A percentile compares a stretch with the other conserved stretches of the same genome.
Evolutionary conservation across 1,140 invertebrate species (phyloP).

Genomic region (Microplitis demolitor): DNA sequence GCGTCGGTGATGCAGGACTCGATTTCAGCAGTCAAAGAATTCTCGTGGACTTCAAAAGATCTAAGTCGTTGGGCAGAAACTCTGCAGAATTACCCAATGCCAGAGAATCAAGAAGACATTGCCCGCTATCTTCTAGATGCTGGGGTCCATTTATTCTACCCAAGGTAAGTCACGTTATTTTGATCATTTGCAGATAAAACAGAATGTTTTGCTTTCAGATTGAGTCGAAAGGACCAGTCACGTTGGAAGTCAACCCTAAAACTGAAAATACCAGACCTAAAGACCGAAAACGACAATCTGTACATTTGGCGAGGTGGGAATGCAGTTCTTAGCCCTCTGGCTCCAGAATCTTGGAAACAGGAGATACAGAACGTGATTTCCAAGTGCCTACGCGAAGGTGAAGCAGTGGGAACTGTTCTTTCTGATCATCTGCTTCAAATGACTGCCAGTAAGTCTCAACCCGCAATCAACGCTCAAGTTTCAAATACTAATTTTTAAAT

Average conservation of each 20-base stretch:
- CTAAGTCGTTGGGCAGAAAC: constrained; percentile 47
- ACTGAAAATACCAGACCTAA: constrained; percentile 32
- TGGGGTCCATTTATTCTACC: constrained; percentile 44
- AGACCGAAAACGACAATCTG: constrained; percentile 34
- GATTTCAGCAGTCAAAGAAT: constrained; percentile 33
- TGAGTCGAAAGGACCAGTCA: constrained; percentile 40
- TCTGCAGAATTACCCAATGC: constrained; percentile 46
- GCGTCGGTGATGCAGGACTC: constrained; percentile 43
- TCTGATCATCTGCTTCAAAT: constrained; percentile 47
- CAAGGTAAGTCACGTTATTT: constrained; percentile 32
- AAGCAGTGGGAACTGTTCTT: constrained; percentile 46
- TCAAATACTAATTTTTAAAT: background rate
- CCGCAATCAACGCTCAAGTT: no score
- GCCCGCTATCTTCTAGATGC: constrained; percentile 45
- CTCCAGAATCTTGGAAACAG: constrained; percentile 48
- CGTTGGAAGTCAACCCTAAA: constrained; percentile 46
- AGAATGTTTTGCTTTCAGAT: constrained; percentile 28
- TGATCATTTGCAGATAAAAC: background rate
- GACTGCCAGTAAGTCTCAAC: constrained; percentile 37
- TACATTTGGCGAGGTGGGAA: constrained; percentile 50
- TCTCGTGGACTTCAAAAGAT: constrained; percentile 44
- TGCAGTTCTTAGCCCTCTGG: constrained; percentile 35
- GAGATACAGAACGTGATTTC: constrained; percentile 48
- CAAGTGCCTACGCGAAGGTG: constrained; percentile 51
- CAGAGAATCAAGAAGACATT: constrained; percentile 40